Evolutionary conservation across 2,113 vertebrate genomes (phyloP), one percentile per base, ranked within the genome.

Genomic region (Lethenteron camtschaticum): DNA sequence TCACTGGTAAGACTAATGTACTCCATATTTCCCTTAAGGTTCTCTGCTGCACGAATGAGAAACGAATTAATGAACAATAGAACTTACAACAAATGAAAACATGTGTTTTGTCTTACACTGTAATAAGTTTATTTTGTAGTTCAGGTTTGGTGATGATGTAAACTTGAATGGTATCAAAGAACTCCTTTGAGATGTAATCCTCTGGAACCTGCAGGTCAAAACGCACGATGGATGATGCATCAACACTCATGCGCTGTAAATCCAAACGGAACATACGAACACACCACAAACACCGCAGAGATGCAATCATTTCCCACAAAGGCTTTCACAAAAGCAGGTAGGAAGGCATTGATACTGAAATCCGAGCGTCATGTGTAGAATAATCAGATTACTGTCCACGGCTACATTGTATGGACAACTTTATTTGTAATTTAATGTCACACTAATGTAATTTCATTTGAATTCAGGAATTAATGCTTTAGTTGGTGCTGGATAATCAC

Each of bases 141-240:
- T 99, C 94, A 11, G 88, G 91, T 76, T 99, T 99, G 66, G 94
- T 99, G 77, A 99, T 99, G 18, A 99, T 90, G 14, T 96, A 99
- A 70, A 99, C 94, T 71, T 99, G 94, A 70, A 99, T 87, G 0
- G 88, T 96, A 77, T 99, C 94, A 74, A 99, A 99, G n/a, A 99
- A 83, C 77, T 99, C 94, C 60, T 91, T 80, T 2, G 90, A 99
- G 74, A 99, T 96, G 79, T 95, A 99, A 55, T 99, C 94, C 76
- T 99, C 94, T 2, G 94, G 94, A 3, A 99, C 91, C 94, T 99
- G 78, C 63, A 69, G 57, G 4, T 56, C 12, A 55, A 77, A 41
- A 41, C 41, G 41, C 41, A 41, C 41, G 1, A 41, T 6, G 41
- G 5, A 41, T 41, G 41, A 41, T 41, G 41, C 41, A 41, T 41